Base-by-base conservation (phyloP, 2,113 vertebrate genomes). In the Hirundichthys speculiger region DNA sequence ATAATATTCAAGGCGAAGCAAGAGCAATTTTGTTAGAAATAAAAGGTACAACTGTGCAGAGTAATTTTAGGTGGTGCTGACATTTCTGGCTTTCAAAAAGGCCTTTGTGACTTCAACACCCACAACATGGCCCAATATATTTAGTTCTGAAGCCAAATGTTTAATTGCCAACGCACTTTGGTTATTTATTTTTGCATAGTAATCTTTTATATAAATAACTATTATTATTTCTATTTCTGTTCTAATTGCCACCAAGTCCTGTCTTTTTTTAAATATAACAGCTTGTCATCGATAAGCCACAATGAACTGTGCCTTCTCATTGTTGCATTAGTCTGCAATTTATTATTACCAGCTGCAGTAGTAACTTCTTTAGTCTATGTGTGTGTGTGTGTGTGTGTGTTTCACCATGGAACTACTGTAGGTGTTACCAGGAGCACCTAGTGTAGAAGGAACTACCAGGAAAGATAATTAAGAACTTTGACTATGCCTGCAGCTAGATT, bases 1-100 rank as follows among this genome's bases (percentile, higher is more conserved):
- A 20, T 39, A 7, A 10, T 68, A 80, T 75, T 58, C 70, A 42
- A 58, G 46, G 20, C 51, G 55, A 71, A 54, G 45, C 38, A 30
- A 52, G 22, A 52, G 39, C n/a, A 27, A 13, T 43, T 51, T 75
- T 47, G 21, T 27, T 14, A 16, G 25, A 57, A 56, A 56, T 25
- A 60, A 65, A 8, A 7, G 15, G 12, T 47, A 22, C 8, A 52
- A 12, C 19, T 21, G 19, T 46, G 50, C 39, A 41, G 22, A 49
- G 30, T 34, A 34, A 34, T 34, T 34, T 34, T 34, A 34, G 30
- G 30, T 34, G 30, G 30, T 34, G 30, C 30, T 34, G 30, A 34
- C 30, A 34, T 80, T 64, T 64, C 11, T 69, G 47, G 16, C 10
- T 69, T 41, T 47, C 10, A 16, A 61, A 49, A 68, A 51, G 4